Evolutionary conservation across 2,888 invertebrate genomes (phyloP).

Genomic region (Pollenia angustigena): DNA sequence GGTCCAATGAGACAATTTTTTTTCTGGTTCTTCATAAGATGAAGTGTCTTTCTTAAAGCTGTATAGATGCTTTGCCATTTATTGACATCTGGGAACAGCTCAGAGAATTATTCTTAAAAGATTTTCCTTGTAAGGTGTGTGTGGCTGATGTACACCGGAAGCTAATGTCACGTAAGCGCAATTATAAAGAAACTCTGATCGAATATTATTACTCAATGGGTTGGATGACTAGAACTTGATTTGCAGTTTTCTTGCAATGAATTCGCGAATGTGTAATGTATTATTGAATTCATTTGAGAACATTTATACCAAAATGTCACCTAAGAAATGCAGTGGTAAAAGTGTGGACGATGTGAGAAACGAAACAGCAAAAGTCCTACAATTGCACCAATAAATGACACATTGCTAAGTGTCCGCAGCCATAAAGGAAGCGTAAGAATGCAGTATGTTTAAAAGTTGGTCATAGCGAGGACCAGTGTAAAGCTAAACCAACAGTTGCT

Average conservation of each 20-base stretch:
- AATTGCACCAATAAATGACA: slow-evolving; percentile 69
- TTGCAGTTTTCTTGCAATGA: slow-evolving; percentile 25
- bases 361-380: slow-evolving; percentile 39
- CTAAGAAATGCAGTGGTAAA: background rate
- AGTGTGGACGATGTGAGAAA: background rate
- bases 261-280: slow-evolving; percentile 49
- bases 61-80: slow-evolving; percentile 20
- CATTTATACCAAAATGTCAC: background rate
- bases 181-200: background rate
- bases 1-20: slow-evolving; percentile 30
- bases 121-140: slow-evolving; percentile 26
- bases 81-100: slow-evolving; percentile 6
- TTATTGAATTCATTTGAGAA: slow-evolving; percentile 52
- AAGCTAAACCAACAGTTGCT: slow-evolving; percentile 20
- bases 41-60: background rate
- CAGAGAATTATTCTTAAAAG: background rate
- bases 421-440: slow-evolving; percentile 55
- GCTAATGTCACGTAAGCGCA: slow-evolving; percentile 1
- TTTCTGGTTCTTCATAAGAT: slow-evolving; percentile 19
- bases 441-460: slow-evolving; percentile 55
- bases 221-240: background rate
- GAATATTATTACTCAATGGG: slow-evolving; percentile 41
- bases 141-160: slow-evolving; percentile 24
- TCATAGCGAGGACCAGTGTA: slow-evolving; percentile 64
- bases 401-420: slow-evolving; percentile 68